Base-by-base conservation (phyloP, 2,888 invertebrate species). In the Unio pictorum region DNA sequence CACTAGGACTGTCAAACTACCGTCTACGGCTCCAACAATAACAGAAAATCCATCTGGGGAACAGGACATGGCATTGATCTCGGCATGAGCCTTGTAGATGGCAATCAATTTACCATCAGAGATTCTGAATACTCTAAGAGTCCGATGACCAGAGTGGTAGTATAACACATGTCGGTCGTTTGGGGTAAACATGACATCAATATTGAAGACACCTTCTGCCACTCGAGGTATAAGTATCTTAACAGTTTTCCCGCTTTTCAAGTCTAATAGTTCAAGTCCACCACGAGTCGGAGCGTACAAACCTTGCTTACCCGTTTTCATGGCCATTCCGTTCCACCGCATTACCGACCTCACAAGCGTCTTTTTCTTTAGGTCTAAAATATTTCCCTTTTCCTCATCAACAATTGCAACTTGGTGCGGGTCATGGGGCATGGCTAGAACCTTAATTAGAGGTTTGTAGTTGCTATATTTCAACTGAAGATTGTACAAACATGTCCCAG, bases 121-220 rank as follows among this genome's bases (percentile, higher is more conserved):
- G 18, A 96, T 95, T 82, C 96, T 94, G 89, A 98, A 98, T 0
- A 98, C 95, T 72, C 98, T 92, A 68, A 99, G 92, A 0, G 98
- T 98, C 90, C 97, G 96, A 84, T 95, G 93, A 0, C 98, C 98
- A 80, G 97, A 98, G 88, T 99, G 98, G 86, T 99, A 99, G 88
- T 99, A 99, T 65, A 98, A 93, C 3, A 98, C 98, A 84, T 99
- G 98, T 84, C 96, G 94, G 83, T 98, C 97, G 3, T 95, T 96
- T 77, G 95, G 94, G 71, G 96, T 98, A 90, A 99, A 99, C 92
- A 95, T 94, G 6, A 85, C 84, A 78, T 97, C 96, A 28, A 98
- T 96, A 3, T 96, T 96, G 90, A 98, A 98, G 0, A 99, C 98
- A 0, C 99, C 99, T 89, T 99, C 98, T 0, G 98, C 98, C 0